Base-by-base conservation (phyloP, 2,113 vertebrate genomes). In the Calidris pugnax region DNA sequence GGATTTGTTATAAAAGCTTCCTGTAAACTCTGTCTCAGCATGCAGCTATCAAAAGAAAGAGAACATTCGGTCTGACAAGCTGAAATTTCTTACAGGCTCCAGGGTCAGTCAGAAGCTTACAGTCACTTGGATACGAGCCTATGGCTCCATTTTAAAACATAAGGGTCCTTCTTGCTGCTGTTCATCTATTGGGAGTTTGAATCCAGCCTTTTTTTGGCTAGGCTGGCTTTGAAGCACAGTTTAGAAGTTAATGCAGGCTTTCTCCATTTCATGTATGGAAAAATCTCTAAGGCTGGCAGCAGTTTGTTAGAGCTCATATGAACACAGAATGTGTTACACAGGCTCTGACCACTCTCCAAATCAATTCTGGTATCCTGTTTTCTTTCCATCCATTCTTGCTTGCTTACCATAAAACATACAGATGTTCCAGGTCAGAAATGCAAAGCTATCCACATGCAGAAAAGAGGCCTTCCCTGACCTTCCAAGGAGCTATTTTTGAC, bases 401-500 rank as follows among this genome's bases (percentile, higher is more conserved):
- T 81, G 26, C 28, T 67, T 82, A 69, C 33, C 17, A 13, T 37
- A 81, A 72, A 39, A 75, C n/a, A 69, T 14, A 69, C 30, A 87
- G 68, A 60, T 55, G 43, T 69, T 83, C 66, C 79, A 60, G 56
- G 63, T 84, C 47, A 69, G 90, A 90, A 95, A 69, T 17, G 56
- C 64, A 85, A 86, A 93, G 35, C 51, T 82, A 76, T 59, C 57
- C 72, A 39, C 45, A 56, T 4, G 43, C 45, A 95, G 76, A 76
- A 89, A 64, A 75, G 48, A 67, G 41, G 32, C 81, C 69, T 90
- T 73, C 81, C 50, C 45, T 91, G 90, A 95, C 95, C 90, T 97
- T 97, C 91, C 83, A 64, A 53, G 68, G 56, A 85, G 82, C 84
- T 97, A 96, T 96, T 97, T 97, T 88, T 89, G 86, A 76, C 71